Conservation (phyloP, 2,113 vertebrate genomes). For the Chloropsis cyanopogon region DNA sequence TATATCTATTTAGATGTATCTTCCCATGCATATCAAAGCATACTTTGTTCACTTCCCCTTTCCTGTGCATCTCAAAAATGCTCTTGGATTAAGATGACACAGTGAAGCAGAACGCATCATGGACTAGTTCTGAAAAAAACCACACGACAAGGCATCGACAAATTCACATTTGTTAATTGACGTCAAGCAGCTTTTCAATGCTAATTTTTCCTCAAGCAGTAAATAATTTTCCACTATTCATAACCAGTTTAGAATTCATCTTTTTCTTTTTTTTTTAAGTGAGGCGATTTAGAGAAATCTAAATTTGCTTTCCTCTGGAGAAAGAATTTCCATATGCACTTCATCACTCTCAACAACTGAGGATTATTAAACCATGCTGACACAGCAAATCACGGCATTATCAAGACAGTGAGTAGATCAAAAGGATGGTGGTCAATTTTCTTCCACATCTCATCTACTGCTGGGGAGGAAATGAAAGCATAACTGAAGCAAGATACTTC, state of each 20-base stretch:
- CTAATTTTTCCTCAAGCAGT: background rate
- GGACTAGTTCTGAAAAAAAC: background rate
- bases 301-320: background rate
- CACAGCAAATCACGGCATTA: background rate
- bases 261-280: background rate
- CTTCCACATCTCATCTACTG: background rate
- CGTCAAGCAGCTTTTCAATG: background rate
- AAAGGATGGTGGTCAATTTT: slow-evolving; percentile 1
- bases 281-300: background rate
- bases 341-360: background rate
- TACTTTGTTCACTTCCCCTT: background rate
- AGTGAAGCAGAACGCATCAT: background rate
- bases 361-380: background rate
- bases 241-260: background rate
- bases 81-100: background rate
- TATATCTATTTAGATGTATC: background rate
- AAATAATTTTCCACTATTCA: background rate
- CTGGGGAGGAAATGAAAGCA: background rate
- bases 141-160: background rate
- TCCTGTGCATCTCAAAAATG: background rate
- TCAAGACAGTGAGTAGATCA: background rate
- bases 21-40: background rate
- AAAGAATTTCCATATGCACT: background rate
- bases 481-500: background rate
- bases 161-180: background rate